Conservation (phyloP, 1,140 invertebrate species). For the Oscheius sp. region DNA sequence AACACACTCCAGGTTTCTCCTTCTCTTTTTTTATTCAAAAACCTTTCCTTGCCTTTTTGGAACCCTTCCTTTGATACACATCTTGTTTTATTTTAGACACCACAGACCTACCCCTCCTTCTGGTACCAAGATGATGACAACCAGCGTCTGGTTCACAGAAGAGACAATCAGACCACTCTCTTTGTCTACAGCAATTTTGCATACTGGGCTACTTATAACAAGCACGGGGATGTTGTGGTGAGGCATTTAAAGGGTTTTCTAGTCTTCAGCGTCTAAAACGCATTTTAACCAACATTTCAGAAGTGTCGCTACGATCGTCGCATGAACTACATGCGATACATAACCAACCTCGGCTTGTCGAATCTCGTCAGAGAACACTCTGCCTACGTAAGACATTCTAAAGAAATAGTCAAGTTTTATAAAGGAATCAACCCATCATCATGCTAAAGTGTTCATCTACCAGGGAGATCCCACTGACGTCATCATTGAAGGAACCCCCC, state of each 20-base stretch:
- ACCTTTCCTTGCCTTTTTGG: no score
- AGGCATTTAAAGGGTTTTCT: background rate
- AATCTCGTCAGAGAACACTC: background rate
- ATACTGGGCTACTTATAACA: background rate
- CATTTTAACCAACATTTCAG: constrained; percentile 1
- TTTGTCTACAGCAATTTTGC: background rate
- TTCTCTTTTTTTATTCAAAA: background rate
- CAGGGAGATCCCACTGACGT: constrained; percentile 2
- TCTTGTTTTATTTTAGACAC: background rate
- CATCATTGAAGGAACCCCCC: background rate
- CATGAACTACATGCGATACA: background rate
- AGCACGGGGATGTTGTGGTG: background rate
- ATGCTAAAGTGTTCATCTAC: background rate
- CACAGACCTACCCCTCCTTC: background rate
- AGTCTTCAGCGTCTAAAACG: background rate
- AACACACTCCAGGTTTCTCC: background rate
- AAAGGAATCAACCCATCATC: constrained; percentile 1
- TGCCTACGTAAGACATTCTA: background rate
- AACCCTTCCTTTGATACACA: background rate
- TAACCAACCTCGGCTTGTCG: background rate
- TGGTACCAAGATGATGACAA: background rate
- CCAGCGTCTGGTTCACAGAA: background rate
- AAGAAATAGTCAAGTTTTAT: background rate
- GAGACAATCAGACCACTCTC: background rate
- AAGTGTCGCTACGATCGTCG: background rate